Evolutionary conservation across 1,140 invertebrate species (phyloP), one percentile per base, ranked within the genome.

Genomic region (Drosophila simulans): DNA sequence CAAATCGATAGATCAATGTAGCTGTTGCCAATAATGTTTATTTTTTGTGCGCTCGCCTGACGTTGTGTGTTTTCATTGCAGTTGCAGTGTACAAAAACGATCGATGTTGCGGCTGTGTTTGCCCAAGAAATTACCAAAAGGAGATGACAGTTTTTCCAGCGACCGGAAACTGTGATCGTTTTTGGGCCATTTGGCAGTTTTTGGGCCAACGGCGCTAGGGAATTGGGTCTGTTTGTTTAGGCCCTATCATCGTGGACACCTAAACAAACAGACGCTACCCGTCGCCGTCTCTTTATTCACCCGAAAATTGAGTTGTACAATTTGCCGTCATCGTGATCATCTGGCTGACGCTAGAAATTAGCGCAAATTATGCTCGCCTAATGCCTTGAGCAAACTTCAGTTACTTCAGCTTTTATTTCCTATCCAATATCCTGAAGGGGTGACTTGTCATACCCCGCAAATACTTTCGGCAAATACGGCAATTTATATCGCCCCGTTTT

Each of bases 361-460:
- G 80, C 85, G 84, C 80, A 90, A 85, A 89, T 89, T 89, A 89
- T 84, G 77, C 82, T 62, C 73, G 60, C 52, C 85, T 89, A 89
- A 89, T 89, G 73, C 84, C 62, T 49, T 71, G 57, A 58, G 85
- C 43, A 89, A 89, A 89, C 85, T 73, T 25, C 68, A 49, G 31
- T 34, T 34, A 51, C 43, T 31, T 31, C 27, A 8, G 54, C 40
- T 34, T 22, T n/a, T 17, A 20, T 17, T 39, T 42, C 15, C 37
- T 0, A 5, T 17, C 27, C 39, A n/a, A 48, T 63, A 35, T 70
- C 66, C 64, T 22, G 27, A 52, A 70, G 68, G 68, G 68, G 68
- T 71, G 68, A 71, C 68, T 71, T 71, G 68, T 70, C 68, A 49
- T 45, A 35, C 42, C 68, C 68, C 64, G 60, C 68, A 71, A 71